Evolutionary conservation across 2,888 invertebrate genomes (phyloP).

Genomic region (Anagyrus pseudococci): DNA sequence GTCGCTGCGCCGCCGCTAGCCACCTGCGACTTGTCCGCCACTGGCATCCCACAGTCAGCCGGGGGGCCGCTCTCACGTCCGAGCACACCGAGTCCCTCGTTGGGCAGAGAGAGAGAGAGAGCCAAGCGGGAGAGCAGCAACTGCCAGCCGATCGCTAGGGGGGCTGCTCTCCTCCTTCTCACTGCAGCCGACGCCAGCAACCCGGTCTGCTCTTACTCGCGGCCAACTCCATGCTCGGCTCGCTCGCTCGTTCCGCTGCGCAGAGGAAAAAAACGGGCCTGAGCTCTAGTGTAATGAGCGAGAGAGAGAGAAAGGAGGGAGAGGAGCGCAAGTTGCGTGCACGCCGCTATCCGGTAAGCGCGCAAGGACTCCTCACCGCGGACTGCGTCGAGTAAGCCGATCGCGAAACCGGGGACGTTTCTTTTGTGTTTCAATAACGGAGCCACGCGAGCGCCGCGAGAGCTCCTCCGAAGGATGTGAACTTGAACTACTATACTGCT

Average conservation of each 20-base stretch:
- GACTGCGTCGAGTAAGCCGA: no score
- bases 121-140: neutral
- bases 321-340: constrained; percentile 1
- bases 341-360: neutral
- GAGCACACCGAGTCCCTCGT: no score
- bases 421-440: constrained; percentile 29
- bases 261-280: no score
- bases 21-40: constrained; percentile 10
- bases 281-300: neutral
- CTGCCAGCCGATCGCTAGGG: no score
- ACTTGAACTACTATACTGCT: constrained; percentile 24
- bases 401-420: neutral
- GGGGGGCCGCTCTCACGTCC: no score
- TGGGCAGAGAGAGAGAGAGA: neutral
- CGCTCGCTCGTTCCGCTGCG: no score
- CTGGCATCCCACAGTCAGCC: constrained; percentile 17
- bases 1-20: neutral
- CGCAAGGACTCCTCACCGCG: constrained; percentile 5
- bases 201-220: no score
- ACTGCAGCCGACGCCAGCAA: no score
- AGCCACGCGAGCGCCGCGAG: neutral
- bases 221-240: no score
- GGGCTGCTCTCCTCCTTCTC: no score
- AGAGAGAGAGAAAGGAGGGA: neutral
- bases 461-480: constrained; percentile 15